Base-by-base conservation (phyloP, 2,797 vertebrate genomes). In the Coregonus sp. region DNA sequence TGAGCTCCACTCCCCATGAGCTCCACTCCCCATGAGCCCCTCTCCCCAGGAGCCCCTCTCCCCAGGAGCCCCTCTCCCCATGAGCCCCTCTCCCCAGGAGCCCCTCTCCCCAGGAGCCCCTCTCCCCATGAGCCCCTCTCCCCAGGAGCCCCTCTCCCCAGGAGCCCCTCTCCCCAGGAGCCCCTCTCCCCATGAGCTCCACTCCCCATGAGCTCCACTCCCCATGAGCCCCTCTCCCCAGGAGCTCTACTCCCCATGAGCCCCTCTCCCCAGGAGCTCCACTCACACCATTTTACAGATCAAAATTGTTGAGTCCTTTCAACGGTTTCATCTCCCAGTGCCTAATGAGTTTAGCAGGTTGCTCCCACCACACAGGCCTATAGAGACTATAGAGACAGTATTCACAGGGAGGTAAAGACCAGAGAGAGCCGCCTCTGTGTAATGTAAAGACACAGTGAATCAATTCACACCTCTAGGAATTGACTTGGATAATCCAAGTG, bases 311-410 rank as follows among this genome's bases (percentile, higher is more conserved):
- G 86, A 69, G 77, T 9, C 40, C 40, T 40, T 40, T 25, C 25
- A 25, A 81, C 70, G 56, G 77, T 82, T 89, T 85, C 74, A 74
- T 74, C 83, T 72, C 80, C 35, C 75, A 72, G 77, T 71, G 79
- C 75, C 77, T 84, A 86, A 87, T 86, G 84, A 81, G 74, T 86
- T 83, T 86, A 86, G 80, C 86, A 87, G 86, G 86, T 87, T 25
- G 88, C 82, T 59, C 50, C 76, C 77, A 47, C 78, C 37, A 82
- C 74, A 75, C 81, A 78, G 71, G 7, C 61, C 1, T 18, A 33
- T 16, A 33, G 65, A 66, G 9, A 66, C 70, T 25, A 25, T 25
- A 25, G 25, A 25, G 25, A 25, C 25, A 71, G 59, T 7, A 61
- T 20, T 61, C 59, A 61, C 59, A 25, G 59, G 6, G 59, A 3